These are phyloP conservation scores for Latrodectus geometricus DNA, from an alignment of 1,140 invertebrate genomes.

Conservation along the genomic window DNA sequence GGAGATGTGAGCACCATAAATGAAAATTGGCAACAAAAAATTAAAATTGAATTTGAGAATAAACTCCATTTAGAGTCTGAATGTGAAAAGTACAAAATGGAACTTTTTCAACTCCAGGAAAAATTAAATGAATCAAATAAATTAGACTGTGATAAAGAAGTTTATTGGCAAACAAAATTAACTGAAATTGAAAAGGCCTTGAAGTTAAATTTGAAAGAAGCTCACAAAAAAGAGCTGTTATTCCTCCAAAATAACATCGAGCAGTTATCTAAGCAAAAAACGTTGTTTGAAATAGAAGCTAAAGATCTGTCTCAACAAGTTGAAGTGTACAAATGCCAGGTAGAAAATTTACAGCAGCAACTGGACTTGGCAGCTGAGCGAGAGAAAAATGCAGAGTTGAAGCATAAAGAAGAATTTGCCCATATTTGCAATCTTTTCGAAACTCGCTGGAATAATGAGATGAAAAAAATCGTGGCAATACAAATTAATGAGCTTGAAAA, in stretches of 20 bases:
- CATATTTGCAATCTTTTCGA: constrained; percentile 28
- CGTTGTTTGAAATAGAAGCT: neutral
- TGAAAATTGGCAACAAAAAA: constrained; percentile 44
- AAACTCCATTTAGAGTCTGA: constrained; percentile 2
- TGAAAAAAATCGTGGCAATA: constrained; percentile 21
- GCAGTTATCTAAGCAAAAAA: constrained; percentile 4
- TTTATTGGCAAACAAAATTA: constrained; percentile 10
- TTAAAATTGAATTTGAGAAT: neutral
- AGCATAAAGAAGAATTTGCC: constrained; percentile 31
- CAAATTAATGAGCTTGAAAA: constrained; percentile 42
- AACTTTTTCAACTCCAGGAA: constrained; percentile 3
- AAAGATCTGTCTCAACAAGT: constrained; percentile 10
- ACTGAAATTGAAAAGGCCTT: neutral
- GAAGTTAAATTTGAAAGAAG: neutral
- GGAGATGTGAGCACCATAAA: constrained; percentile 10
- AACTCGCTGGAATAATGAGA: constrained; percentile 24
- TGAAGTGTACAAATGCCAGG: neutral
- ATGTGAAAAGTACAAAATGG: constrained; percentile 23
- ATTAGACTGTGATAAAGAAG: constrained; percentile 4
- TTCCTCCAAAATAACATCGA: constrained; percentile 8
- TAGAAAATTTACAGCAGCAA: constrained; percentile 16
- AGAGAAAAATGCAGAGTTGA: constrained; percentile 13
- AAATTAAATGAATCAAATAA: neutral
- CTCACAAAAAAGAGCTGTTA: neutral
- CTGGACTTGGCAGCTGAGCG: constrained; percentile 10